These are phyloP conservation scores for Lates japonicus DNA, from an alignment of 2,797 vertebrate genomes.

Conservation along the genomic window DNA sequence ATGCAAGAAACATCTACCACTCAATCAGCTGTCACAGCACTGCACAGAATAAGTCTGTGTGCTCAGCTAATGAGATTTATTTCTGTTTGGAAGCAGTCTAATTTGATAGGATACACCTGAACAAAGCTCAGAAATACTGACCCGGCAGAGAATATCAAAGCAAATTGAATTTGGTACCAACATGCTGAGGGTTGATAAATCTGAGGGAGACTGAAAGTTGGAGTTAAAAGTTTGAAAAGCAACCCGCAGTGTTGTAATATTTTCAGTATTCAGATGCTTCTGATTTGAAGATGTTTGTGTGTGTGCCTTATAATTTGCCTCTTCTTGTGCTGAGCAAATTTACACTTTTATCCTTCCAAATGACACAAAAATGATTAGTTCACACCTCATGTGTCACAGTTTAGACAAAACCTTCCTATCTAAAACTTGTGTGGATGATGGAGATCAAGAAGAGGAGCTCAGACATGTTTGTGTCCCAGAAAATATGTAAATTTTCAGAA, in stretches of 20 bases:
- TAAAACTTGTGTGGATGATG: conserved; percentile 34
- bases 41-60: conserved; percentile 12
- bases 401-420: conserved; percentile 25
- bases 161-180: not conserved
- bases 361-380: conserved; percentile 29
- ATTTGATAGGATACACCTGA: conserved; percentile 47
- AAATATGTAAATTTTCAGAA: conserved; percentile 70
- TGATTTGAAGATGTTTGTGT: conserved; percentile 13
- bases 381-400: conserved; percentile 16
- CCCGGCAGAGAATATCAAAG: conserved; percentile 3
- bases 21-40: conserved; percentile 52
- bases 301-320: not conserved
- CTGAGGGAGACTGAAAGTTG: not conserved
- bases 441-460: conserved; percentile 45
- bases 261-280: not conserved
- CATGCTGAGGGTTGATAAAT: conserved; percentile 29
- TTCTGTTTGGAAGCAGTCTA: conserved; percentile 36
- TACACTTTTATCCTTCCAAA: not conserved
- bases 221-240: conserved; percentile 27
- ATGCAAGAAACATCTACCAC: conserved; percentile 33
- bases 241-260: not conserved
- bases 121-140: conserved; percentile 38
- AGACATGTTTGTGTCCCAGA: conserved; percentile 65
- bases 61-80: conserved; percentile 48
- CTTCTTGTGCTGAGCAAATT: conserved; percentile 1